Percentiles rank a stretch among this genome's conserved stretches.
Conservation (phyloP, 2,888 invertebrate species). For the Hoplodrina ambigua region DNA sequence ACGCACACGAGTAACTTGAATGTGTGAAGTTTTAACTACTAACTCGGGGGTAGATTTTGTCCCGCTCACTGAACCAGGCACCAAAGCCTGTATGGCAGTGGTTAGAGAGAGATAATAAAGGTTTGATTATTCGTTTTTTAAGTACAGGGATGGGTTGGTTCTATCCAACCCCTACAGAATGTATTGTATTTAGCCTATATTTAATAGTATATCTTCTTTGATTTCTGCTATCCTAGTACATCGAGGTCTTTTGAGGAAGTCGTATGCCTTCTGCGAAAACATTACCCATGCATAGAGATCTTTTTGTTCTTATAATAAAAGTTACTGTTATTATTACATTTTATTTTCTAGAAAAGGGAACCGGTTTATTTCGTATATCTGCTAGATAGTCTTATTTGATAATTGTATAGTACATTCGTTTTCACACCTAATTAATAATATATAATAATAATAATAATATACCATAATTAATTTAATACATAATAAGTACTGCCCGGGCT, state of each 20-base stretch:
- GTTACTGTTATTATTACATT: too few species aligned
- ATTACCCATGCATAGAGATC: neutral
- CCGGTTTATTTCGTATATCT: too few species aligned
- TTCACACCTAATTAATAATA: too few species aligned
- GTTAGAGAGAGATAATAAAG: constrained; percentile 16
- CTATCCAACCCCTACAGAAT: neutral
- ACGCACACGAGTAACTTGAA: neutral
- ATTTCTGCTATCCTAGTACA: constrained; percentile 24
- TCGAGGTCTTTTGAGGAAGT: constrained; percentile 9
- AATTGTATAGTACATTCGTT: too few species aligned
- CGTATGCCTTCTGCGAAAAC: neutral
- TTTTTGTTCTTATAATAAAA: neutral
- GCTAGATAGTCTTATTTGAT: too few species aligned
- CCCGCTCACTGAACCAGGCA: neutral
- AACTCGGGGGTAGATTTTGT: neutral
- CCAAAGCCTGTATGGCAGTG: neutral
- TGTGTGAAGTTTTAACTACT: constrained; percentile 6
- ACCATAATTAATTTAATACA: too few species aligned
- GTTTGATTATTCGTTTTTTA: neutral
- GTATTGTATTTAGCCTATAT: too few species aligned
- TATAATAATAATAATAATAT: too few species aligned
- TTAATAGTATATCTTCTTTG: neutral
- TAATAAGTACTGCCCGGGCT: too few species aligned
- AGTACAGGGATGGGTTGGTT: neutral
- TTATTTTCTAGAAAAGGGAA: too few species aligned